A percentile compares a stretch with the other conserved stretches of the same genome.
phyloP scores from a whole-genome alignment of 2,888 invertebrate species.

The Nematopogon swammerdamellus region DNA sequence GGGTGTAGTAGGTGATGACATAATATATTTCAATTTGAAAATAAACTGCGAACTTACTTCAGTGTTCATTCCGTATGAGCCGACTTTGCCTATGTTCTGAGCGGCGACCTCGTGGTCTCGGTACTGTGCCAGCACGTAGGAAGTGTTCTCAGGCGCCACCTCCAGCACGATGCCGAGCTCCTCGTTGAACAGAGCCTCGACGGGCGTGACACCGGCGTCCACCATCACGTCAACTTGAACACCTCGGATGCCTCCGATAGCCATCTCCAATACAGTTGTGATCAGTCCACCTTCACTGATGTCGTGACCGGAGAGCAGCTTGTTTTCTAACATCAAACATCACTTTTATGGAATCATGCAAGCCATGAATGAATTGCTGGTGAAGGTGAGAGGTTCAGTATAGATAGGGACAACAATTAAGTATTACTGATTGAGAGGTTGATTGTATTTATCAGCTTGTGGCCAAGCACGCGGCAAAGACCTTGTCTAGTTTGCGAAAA shows the following conservation, averaged over 20 bases:
- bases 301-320: slow-evolving; percentile 86
- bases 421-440: background rate
- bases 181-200: slow-evolving; percentile 77
- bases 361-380: background rate
- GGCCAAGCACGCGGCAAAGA: too few relatives aligned
- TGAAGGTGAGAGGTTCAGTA: background rate
- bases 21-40: too few relatives aligned
- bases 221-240: slow-evolving; percentile 60
- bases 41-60: slow-evolving; percentile 38
- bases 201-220: slow-evolving; percentile 39
- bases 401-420: background rate
- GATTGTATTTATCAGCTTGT: too few relatives aligned
- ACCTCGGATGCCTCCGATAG: slow-evolving; percentile 89
- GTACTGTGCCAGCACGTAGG: slow-evolving; percentile 61
- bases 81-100: slow-evolving; percentile 64
- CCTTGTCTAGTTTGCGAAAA: too few relatives aligned
- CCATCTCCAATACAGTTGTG: slow-evolving; percentile 90
- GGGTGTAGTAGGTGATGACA: too few relatives aligned
- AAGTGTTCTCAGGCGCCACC: slow-evolving; percentile 53
- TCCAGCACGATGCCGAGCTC: slow-evolving; percentile 86
- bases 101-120: slow-evolving; percentile 59
- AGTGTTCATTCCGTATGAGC: slow-evolving; percentile 65
- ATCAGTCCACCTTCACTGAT: slow-evolving; percentile 95
- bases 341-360: slow-evolving; percentile 6
- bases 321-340: slow-evolving; percentile 55